Base-by-base conservation (phyloP, 2,797 vertebrate genomes). In the Myripristis jacobus region DNA sequence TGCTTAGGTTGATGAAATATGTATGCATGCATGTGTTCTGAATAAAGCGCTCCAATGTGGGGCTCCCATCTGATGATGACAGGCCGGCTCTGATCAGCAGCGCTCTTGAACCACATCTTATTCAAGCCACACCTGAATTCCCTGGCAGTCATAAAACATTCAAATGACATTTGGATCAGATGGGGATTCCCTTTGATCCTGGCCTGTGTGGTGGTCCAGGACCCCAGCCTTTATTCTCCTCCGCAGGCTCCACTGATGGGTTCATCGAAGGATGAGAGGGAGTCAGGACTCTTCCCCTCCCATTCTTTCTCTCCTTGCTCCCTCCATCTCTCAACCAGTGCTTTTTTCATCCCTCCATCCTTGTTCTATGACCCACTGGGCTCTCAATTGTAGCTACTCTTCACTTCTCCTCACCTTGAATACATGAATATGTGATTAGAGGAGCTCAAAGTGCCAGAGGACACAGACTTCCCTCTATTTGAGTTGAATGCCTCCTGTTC, bases 121-220 rank as follows among this genome's bases (percentile, higher is more conserved):
- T 65, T 81, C 51, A 38, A 56, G 51, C 55, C 60, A 77, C 51
- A 57, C 59, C 73, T 75, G 22, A 8, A 16, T 16, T 36, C 46
- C 3, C 55, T 34, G 50, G 27, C 48, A 44, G 19, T 12, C 56
- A 78, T 81, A 36, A 84, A 85, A 85, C 75, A 84, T 91, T 85
- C 52, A 89, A 83, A 85, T 3, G 34, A 71, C 72, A 79, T 87
- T 78, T 79, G 67, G 73, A 84, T 90, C 85, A 75, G 65, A 82
- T 66, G 47, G 62, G 70, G 57, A 82, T 84, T 89, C 73, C 60
- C 63, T 90, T 88, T 92, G 79, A 91, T 91, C 74, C 59, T 3
- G 16, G 68, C 79, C 71, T 65, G 31, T 48, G 59, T 65, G 73
- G 48, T 81, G 64, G 62, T 72, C 19, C 60, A 50, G 27, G 48